Conservation (phyloP, 1,140 invertebrate species). For the Heterodera schachtii region DNA sequence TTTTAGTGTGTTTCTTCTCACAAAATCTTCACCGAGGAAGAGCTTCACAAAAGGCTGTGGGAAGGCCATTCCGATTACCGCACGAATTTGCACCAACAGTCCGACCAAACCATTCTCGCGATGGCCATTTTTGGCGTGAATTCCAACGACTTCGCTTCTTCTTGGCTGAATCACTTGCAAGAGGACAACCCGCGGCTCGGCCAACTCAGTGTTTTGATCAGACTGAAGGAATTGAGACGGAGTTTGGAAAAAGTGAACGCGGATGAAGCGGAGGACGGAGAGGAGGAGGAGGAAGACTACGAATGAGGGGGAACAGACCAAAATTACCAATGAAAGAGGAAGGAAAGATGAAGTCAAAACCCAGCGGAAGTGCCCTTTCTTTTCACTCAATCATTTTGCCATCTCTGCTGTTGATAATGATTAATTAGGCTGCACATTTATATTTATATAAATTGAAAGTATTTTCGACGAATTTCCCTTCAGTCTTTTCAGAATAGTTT, state of each 20-base stretch:
- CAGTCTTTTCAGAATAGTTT: too few species aligned
- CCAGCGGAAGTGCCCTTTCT: too few species aligned
- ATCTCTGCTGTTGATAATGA: too few species aligned
- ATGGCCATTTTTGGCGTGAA: constrained; percentile 82
- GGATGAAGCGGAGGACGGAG: neutral
- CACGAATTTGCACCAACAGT: constrained; percentile 80
- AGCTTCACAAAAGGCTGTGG: constrained; percentile 33
- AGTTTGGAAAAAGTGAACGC: neutral
- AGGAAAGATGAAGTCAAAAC: too few species aligned
- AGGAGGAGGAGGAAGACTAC: neutral
- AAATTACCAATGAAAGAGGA: too few species aligned
- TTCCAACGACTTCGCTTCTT: constrained; percentile 79
- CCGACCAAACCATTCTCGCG: constrained; percentile 85
- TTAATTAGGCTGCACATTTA: too few species aligned
- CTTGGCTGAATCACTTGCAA: constrained; percentile 72
- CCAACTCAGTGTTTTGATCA: constrained; percentile 21
- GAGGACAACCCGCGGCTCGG: constrained; percentile 10
- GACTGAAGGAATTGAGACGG: constrained; percentile 18
- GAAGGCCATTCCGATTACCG: constrained; percentile 53
- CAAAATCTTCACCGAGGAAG: constrained; percentile 12
- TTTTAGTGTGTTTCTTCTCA: neutral
- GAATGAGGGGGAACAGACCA: neutral
- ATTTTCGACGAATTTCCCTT: too few species aligned
- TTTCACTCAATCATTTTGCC: too few species aligned
- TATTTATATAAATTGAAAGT: too few species aligned